Evolutionary conservation across 2,888 invertebrate genomes (phyloP).

Genomic region (Tenodera sinensis): DNA sequence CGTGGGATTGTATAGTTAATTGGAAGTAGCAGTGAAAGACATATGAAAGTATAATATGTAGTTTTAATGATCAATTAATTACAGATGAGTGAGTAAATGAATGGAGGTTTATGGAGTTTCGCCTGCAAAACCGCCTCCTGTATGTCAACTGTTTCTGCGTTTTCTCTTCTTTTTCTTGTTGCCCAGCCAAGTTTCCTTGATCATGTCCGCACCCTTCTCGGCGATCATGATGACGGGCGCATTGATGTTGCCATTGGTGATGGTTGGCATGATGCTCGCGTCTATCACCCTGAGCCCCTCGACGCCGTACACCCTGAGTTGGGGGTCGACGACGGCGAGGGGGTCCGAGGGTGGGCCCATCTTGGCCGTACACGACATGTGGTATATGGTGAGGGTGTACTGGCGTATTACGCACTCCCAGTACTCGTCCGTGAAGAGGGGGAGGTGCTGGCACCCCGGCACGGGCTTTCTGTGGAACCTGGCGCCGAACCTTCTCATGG

Average conservation of each 20-base stretch:
- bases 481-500: slow-evolving; percentile 75
- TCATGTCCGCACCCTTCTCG: slow-evolving; percentile 79
- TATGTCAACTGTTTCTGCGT: neutral
- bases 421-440: slow-evolving; percentile 75
- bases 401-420: slow-evolving; percentile 82
- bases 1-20: too few relatives aligned
- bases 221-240: slow-evolving; percentile 86
- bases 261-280: slow-evolving; percentile 83
- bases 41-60: too few relatives aligned
- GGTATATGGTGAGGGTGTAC: slow-evolving; percentile 85
- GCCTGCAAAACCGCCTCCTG: too few relatives aligned
- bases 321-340: slow-evolving; percentile 76
- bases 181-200: slow-evolving; percentile 64
- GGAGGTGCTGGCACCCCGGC: slow-evolving; percentile 79
- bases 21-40: too few relatives aligned
- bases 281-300: slow-evolving; percentile 78
- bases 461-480: slow-evolving; percentile 68
- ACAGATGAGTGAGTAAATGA: too few relatives aligned
- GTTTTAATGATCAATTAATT: too few relatives aligned
- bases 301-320: slow-evolving; percentile 72
- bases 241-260: slow-evolving; percentile 83
- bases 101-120: too few relatives aligned
- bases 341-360: slow-evolving; percentile 78
- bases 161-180: neutral
- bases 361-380: slow-evolving; percentile 78